phyloP scores from a whole-genome alignment of 2,797 vertebrate species.

The Leuciscus waleckii region DNA sequence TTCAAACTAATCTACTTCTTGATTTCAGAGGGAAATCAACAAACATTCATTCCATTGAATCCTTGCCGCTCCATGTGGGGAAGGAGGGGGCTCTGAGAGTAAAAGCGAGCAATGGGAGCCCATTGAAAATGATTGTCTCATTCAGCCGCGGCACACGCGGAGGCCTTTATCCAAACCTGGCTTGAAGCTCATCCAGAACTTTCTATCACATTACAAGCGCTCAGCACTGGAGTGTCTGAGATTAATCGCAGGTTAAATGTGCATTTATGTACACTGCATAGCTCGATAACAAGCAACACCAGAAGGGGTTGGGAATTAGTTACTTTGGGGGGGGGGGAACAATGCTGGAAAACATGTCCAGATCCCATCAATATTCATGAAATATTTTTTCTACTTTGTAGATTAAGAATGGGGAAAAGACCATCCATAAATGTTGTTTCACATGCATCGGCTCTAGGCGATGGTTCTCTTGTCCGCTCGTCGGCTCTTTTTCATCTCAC shows the following conservation, averaged over 20 bases:
- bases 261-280: conserved; percentile 39
- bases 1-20: conserved; percentile 62
- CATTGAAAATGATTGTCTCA: conserved; percentile 61
- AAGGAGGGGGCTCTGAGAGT: conserved; percentile 36
- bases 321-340: background rate
- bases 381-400: conserved; percentile 8
- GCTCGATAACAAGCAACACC: conserved; percentile 44
- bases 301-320: conserved; percentile 29
- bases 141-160: conserved; percentile 44
- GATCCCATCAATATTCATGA: conserved; percentile 14
- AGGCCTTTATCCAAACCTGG: conserved; percentile 57
- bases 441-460: conserved; percentile 26
- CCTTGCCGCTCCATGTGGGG: conserved; percentile 16
- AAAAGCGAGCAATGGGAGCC: conserved; percentile 46
- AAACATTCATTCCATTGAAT: conserved; percentile 60
- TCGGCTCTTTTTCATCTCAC: conserved; percentile 50
- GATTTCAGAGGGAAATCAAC: conserved; percentile 63
- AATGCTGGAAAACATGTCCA: conserved; percentile 19
- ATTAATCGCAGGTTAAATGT: conserved; percentile 56
- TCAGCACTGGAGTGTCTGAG: conserved; percentile 30
- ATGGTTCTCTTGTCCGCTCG: conserved; percentile 37
- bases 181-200: conserved; percentile 55
- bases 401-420: conserved; percentile 9
- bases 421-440: conserved; percentile 25
- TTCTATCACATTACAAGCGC: conserved; percentile 49